Evolutionary conservation across 2,113 vertebrate species (phyloP).

Genomic region (Micromys minutus): DNA sequence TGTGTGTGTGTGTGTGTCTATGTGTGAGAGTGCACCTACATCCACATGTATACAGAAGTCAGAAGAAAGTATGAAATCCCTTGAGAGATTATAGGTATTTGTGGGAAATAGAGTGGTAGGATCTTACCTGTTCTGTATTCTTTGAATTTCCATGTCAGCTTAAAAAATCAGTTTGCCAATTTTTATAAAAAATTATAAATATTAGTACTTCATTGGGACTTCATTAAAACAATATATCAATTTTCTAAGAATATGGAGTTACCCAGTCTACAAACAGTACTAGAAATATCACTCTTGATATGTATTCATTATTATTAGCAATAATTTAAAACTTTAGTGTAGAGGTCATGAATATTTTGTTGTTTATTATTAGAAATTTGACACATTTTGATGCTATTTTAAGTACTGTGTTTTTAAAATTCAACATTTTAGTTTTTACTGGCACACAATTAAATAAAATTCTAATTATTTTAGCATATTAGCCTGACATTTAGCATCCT

Average conservation of each 20-base stretch:
- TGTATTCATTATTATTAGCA: background rate
- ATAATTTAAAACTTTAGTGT: background rate
- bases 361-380: background rate
- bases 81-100: background rate
- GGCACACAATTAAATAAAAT: background rate
- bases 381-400: background rate
- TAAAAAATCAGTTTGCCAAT: background rate
- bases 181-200: conserved; percentile 17
- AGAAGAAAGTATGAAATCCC: background rate
- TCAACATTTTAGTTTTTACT: background rate
- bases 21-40: background rate
- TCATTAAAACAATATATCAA: background rate
- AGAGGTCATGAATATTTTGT: background rate
- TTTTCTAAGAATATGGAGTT: background rate
- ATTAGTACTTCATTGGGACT: background rate
- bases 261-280: background rate
- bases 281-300: background rate
- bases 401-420: background rate
- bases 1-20: too few relatives aligned
- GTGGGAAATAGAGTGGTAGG: background rate
- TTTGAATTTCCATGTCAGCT: background rate
- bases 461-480: background rate
- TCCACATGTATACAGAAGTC: background rate
- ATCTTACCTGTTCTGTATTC: background rate
- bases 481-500: background rate